A percentile compares a stretch with the other conserved stretches of the same genome.
Conservation (phyloP, 2,113 vertebrate species). For the Entomyzon cyanotis region DNA sequence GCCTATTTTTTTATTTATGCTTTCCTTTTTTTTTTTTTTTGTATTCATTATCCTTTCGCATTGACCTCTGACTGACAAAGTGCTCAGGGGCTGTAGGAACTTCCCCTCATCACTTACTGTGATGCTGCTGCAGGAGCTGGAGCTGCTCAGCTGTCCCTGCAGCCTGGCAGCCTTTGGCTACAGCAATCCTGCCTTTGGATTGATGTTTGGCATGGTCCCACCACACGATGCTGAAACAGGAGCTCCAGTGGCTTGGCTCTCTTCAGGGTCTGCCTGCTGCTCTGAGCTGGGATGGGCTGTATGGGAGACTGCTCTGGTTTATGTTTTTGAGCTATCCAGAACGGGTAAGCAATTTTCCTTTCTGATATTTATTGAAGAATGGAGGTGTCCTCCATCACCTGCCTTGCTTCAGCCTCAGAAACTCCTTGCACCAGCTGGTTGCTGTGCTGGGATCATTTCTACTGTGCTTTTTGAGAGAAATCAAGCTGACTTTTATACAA, state of each 20-base stretch:
- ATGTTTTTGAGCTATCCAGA: not conserved
- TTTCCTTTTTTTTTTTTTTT: not conserved
- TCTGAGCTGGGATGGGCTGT: not conserved
- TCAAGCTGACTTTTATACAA: not conserved
- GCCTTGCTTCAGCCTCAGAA: not conserved
- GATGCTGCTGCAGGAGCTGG: not conserved
- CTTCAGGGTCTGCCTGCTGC: not conserved
- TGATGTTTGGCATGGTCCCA: not conserved
- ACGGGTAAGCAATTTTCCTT: not conserved
- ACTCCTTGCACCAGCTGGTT: not conserved
- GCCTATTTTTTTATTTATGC: not conserved
- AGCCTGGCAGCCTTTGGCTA: not conserved
- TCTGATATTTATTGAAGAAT: not conserved
- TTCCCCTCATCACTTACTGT: not conserved
- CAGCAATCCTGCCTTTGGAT: not conserved
- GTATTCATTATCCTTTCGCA: not conserved
- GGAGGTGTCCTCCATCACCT: not conserved
- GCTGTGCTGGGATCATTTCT: not conserved
- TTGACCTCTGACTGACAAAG: not conserved
- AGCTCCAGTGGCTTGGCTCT: not conserved
- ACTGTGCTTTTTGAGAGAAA: not conserved
- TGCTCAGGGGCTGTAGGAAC: not conserved
- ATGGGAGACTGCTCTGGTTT: not conserved
- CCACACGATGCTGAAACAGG: fast-evolving
- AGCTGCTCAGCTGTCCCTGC: not conserved